A percentile compares a stretch with the other conserved stretches of the same genome.
Conservation (phyloP, 2,113 vertebrate genomes). For the Corythornis madagascariensis region DNA sequence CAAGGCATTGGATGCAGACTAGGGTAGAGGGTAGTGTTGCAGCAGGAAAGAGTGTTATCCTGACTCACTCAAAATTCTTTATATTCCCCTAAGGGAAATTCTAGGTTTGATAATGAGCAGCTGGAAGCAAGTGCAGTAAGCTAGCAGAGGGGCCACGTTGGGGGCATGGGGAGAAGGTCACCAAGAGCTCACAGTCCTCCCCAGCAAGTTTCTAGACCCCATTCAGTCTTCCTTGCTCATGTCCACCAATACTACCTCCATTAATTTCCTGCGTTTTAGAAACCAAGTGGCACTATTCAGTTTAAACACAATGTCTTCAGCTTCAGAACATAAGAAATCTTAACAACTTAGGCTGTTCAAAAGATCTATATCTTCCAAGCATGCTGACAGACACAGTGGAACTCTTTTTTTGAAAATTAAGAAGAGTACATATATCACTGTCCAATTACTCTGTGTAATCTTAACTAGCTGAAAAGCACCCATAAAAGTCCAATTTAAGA, state of each 20-base stretch:
- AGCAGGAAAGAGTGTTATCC: neutral
- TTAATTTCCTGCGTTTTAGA: neutral
- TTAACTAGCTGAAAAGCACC: neutral
- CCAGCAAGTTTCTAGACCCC: neutral
- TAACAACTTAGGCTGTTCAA: neutral
- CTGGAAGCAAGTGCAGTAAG: neutral
- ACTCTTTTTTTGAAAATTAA: neutral
- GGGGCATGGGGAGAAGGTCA: neutral
- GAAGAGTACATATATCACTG: fast-evolving
- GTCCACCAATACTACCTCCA: neutral
- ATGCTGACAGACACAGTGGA: neutral
- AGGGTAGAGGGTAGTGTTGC: neutral
- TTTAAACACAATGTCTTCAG: neutral
- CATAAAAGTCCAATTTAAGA: neutral
- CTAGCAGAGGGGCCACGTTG: neutral
- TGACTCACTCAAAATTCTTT: neutral
- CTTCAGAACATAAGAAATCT: neutral
- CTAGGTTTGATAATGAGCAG: neutral
- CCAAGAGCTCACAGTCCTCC: neutral
- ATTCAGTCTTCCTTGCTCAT: neutral
- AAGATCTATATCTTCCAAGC: neutral
- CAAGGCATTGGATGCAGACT: neutral
- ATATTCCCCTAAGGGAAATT: neutral
- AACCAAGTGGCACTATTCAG: neutral
- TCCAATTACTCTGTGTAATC: neutral